Percentiles rank a stretch among this genome's conserved stretches.
phyloP scores from a whole-genome alignment of 2,888 invertebrate species.

The Synanthedon myopaeformis region DNA sequence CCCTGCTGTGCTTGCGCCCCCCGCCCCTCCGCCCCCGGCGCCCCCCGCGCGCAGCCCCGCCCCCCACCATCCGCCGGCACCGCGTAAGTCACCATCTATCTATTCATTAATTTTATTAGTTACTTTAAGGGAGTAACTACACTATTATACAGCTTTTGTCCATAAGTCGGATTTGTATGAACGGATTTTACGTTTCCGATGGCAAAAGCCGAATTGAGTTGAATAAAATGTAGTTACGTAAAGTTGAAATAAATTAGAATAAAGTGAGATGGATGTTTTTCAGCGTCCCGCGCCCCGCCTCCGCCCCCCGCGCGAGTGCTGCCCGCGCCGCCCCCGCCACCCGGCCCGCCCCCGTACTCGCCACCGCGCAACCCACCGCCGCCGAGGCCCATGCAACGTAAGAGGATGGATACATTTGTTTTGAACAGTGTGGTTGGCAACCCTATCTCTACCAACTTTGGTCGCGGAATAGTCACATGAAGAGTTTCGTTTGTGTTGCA shows the following conservation, averaged over 20 bases:
- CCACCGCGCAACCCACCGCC: constrained; percentile 53
- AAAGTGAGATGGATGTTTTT: background rate
- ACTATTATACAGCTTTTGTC: too few species aligned
- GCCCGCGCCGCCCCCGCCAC: constrained; percentile 48
- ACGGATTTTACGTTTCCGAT: too few species aligned
- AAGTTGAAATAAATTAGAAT: too few species aligned
- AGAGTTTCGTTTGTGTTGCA: background rate
- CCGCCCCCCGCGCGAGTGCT: constrained; percentile 72
- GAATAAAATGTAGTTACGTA: background rate
- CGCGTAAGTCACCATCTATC: constrained; percentile 30
- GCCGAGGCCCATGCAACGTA: constrained; percentile 66
- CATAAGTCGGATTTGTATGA: too few species aligned
- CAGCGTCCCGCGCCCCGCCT: constrained; percentile 65
- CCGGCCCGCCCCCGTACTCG: constrained; percentile 28
- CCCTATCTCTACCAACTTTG: too few species aligned
- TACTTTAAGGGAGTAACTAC: too few species aligned
- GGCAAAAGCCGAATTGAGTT: too few species aligned
- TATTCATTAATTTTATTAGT: too few species aligned
- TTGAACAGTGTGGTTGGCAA: too few species aligned
- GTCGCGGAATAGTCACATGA: background rate
- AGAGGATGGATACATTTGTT: constrained; percentile 7
- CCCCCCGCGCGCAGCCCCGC: constrained; percentile 46
- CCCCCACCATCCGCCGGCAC: constrained; percentile 35
- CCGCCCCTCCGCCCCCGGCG: constrained; percentile 13
- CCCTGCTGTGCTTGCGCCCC: constrained; percentile 14